Conservation (phyloP, 2,113 vertebrate species). For the Pogonocichla stellata region DNA sequence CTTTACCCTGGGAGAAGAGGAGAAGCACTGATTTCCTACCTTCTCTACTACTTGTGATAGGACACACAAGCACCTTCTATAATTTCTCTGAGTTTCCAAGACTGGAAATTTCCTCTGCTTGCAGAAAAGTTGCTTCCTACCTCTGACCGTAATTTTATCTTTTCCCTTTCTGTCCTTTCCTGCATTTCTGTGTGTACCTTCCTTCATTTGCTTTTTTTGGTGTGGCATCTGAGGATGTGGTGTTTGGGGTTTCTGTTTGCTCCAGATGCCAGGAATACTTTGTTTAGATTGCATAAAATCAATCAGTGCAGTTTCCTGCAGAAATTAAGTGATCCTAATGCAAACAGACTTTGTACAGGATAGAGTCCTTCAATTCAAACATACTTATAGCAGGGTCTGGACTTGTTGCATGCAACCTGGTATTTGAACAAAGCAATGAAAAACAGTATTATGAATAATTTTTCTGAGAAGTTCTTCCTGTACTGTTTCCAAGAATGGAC, state of each 20-base stretch:
- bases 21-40: background rate
- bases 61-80: background rate
- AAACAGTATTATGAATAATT: background rate
- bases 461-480: background rate
- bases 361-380: background rate
- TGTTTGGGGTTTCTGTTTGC: background rate
- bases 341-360: background rate
- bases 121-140: background rate
- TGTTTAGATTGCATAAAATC: background rate
- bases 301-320: background rate
- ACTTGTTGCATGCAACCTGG: background rate
- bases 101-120: background rate
- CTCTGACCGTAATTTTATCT: background rate
- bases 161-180: background rate
- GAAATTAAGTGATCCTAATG: background rate
- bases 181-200: background rate
- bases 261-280: background rate
- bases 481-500: background rate
- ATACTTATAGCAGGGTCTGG: background rate
- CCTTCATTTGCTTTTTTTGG: background rate
- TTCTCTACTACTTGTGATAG: background rate
- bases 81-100: background rate
- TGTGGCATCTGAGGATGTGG: background rate
- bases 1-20: background rate
- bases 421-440: background rate